Conservation (phyloP, 1,140 invertebrate species). For the Centruroides sculpturatus region DNA sequence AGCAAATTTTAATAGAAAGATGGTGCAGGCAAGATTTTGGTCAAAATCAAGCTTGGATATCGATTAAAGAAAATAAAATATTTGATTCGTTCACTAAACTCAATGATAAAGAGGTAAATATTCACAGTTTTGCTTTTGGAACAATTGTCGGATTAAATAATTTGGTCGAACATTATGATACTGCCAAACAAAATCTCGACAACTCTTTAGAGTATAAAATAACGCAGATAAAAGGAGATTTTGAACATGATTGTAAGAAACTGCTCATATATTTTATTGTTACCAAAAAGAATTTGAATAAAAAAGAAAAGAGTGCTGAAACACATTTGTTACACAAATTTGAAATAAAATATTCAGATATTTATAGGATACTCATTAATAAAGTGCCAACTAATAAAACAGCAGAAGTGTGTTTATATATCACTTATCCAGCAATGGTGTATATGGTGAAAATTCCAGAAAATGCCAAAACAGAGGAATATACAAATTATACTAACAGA, state of each 20-base stretch:
- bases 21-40: too few relatives aligned
- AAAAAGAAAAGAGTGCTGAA: constrained; percentile 1
- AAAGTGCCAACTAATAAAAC: neutral
- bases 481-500: neutral
- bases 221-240: constrained; percentile 1
- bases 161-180: constrained; percentile 6
- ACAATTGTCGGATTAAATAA: constrained; percentile 3
- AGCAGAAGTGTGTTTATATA: neutral
- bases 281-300: neutral
- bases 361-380: neutral
- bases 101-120: neutral
- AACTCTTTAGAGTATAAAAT: constrained; percentile 2
- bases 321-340: constrained; percentile 3
- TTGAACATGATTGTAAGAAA: constrained; percentile 6
- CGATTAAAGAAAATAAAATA: too few relatives aligned
- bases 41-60: too few relatives aligned
- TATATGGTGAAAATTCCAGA: neutral
- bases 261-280: constrained; percentile 8
- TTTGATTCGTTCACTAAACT: too few relatives aligned
- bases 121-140: constrained; percentile 6
- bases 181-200: neutral
- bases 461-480: neutral
- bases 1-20: too few relatives aligned
- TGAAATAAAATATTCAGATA: neutral
- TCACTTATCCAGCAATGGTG: neutral